Conservation (phyloP, 35 echinoderm and acorn worm species). For the Stichopus chloronotus region DNA sequence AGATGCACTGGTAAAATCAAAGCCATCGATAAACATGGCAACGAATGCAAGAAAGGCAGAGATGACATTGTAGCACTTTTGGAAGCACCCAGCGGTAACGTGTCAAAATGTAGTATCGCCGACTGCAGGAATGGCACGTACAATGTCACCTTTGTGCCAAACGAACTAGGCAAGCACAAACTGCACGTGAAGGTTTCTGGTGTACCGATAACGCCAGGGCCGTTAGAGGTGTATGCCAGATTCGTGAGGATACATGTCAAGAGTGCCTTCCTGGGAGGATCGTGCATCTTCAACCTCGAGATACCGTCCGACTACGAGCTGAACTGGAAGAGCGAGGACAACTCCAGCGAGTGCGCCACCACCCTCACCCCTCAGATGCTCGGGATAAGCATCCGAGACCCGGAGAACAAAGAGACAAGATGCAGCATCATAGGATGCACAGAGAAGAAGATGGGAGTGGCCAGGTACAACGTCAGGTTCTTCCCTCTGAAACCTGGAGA, state of each 20-base stretch:
- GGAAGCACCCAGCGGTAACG: constrained; percentile 50
- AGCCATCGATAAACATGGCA: constrained; percentile 70
- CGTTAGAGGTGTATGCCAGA: constrained; percentile 70
- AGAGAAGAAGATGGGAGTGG: constrained; percentile 53
- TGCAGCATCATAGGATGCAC: constrained; percentile 62
- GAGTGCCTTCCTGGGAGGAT: constrained; percentile 76
- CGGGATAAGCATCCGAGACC: constrained; percentile 64
- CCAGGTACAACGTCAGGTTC: constrained; percentile 76
- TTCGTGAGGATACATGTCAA: constrained; percentile 73
- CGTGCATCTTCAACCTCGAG: constrained; percentile 75
- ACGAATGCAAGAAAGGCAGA: constrained; percentile 77
- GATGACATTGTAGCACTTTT: constrained; percentile 60
- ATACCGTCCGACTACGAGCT: constrained; percentile 77
- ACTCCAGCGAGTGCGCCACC: constrained; percentile 29
- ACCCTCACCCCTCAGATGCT: constrained; percentile 74
- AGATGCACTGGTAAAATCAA: constrained; percentile 80
- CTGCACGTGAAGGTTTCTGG: constrained; percentile 71
- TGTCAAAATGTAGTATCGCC: constrained; percentile 50
- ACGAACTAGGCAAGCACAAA: constrained; percentile 65
- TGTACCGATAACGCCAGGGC: constrained; percentile 69
- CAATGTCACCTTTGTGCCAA: constrained; percentile 69
- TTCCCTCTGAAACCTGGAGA: constrained; percentile 66
- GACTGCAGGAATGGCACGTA: constrained; percentile 83
- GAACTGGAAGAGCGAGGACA: constrained; percentile 46
- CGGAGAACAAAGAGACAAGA: constrained; percentile 68